A percentile compares a stretch with the other conserved stretches of the same genome.
phyloP scores from a whole-genome alignment of 2,888 invertebrate species.

The Vesta saturnalis region DNA sequence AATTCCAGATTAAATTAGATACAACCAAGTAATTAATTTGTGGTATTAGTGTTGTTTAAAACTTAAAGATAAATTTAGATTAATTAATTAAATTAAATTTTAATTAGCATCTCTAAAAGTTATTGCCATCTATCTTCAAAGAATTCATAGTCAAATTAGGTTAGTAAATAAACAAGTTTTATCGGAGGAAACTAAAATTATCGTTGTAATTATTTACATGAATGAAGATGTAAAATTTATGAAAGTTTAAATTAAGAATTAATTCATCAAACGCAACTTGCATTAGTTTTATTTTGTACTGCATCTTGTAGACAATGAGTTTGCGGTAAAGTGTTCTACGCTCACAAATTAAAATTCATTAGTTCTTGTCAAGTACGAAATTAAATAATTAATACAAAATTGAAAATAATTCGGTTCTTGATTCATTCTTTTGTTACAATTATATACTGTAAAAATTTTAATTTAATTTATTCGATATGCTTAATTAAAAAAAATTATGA shows the following conservation, averaged over 20 bases:
- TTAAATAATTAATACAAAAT: background rate
- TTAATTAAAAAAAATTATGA: too few species aligned
- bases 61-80: conserved; percentile 39
- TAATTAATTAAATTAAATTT: conserved; percentile 39
- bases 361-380: background rate
- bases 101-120: conserved; percentile 33
- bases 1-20: conserved; percentile 53
- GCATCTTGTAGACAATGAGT: conserved; percentile 26
- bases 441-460: too few species aligned
- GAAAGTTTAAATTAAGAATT: conserved; percentile 20
- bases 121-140: conserved; percentile 28
- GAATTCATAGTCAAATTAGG: conserved; percentile 28
- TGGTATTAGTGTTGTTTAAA: conserved; percentile 39
- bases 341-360: background rate
- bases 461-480: too few species aligned
- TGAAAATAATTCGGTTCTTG: background rate
- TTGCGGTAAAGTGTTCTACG: conserved; percentile 1
- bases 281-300: conserved; percentile 25
- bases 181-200: conserved; percentile 31
- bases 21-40: conserved; percentile 50
- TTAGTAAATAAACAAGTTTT: conserved; percentile 32
- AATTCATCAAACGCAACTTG: conserved; percentile 8
- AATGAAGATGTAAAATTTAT: conserved; percentile 22
- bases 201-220: conserved; percentile 34
- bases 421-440: background rate